Base-by-base conservation (phyloP, 2,797 vertebrate species). In the Fringilla coelebs region DNA sequence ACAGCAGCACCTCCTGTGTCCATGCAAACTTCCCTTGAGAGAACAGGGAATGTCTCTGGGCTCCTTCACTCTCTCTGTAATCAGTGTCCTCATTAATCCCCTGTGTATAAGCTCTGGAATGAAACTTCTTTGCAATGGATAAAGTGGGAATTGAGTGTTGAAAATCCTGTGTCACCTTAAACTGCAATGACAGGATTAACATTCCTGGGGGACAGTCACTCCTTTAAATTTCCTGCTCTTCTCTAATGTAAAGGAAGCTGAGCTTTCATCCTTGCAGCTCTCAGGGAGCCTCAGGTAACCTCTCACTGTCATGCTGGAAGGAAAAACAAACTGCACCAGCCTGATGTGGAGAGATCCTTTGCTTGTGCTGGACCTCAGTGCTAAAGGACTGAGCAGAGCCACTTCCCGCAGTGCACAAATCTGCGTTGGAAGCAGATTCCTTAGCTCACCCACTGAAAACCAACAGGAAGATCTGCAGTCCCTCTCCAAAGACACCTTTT, bases 281-380 rank as follows among this genome's bases (percentile, higher is more conserved):
- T 45, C 36, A 11, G 70, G 71, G 68, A 93, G 90, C 94, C 94
- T 89, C 73, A 76, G 70, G 60, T 96, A 88, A 92, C 94, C 75
- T 92, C 51, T 4, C n/a, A 1, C 58, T 51, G 52, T 77, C 62
- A 29, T 3, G 29, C 79, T 96, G 85, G 55, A 78, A 79, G 76
- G 66, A 45, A 46, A 81, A 94, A 55, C 54, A 83, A 73, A 70
- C 66, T 76, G 55, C 74, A 60, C 24, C 70, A 86, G 76, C 34
- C 58, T 75, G 66, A 22, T 0, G 0, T 10, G 60, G 34, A 38
- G 79, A 78, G 66, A 57, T 62, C 20, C 55, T 94, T 63, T 57
- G 55, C 82, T 68, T 71, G 80, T 84, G 80, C 77, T 82, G 84
- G 71, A 89, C 46, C 34, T 43, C 65, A 16, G 78, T 36, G 20